These are phyloP conservation scores for Onychomys arenicola DNA, from an alignment of 2,797 vertebrate species.

Conservation along the genomic window DNA sequence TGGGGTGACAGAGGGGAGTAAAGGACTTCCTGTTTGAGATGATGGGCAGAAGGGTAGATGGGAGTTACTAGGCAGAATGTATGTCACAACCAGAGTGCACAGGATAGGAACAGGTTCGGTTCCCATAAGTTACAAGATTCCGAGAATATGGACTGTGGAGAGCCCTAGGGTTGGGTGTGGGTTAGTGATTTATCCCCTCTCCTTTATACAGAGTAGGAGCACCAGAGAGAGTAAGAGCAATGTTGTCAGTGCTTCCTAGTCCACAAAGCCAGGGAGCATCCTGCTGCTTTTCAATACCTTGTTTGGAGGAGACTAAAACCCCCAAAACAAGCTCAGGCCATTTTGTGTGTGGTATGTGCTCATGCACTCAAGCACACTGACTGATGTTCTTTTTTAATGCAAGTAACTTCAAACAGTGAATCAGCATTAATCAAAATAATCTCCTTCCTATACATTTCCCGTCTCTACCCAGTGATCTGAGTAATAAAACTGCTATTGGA, in stretches of 20 bases:
- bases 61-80: not conserved
- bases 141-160: not conserved
- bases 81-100: accelerated
- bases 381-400: not conserved
- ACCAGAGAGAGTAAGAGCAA: too few species aligned
- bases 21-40: not conserved
- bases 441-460: not conserved
- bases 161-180: not conserved
- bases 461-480: not conserved
- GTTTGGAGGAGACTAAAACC: not conserved
- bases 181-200: not conserved
- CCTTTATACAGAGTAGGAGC: not conserved
- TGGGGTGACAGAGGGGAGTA: not conserved
- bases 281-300: not conserved
- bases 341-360: not conserved
- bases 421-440: not conserved
- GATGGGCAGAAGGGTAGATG: not conserved
- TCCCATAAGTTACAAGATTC: not conserved
- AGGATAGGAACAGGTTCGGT: not conserved
- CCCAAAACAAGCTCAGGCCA: not conserved
- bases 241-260: not conserved
- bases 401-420: not conserved
- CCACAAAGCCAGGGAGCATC: not conserved
- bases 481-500: accelerated
- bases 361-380: too few species aligned